Conservation (phyloP, 2,797 vertebrate genomes). For the Arnoldichthys spilopterus region DNA sequence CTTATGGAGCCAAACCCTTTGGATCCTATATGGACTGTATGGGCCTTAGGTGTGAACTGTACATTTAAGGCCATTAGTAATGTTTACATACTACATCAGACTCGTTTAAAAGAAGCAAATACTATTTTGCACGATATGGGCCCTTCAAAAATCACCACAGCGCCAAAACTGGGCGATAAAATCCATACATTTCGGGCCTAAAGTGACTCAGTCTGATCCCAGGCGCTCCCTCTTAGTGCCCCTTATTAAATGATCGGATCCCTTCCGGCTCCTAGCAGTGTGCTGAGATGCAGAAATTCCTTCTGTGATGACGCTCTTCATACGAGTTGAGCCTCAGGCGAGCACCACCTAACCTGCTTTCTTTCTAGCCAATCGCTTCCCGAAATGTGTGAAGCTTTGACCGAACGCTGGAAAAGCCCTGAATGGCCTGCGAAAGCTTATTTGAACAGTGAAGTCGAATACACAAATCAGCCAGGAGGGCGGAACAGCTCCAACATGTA, state of each 20-base stretch:
- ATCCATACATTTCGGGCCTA: too few species aligned
- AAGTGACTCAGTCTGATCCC: not conserved
- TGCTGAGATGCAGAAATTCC: conserved; percentile 6
- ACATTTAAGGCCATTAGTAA: too few species aligned
- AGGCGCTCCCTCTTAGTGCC: not conserved
- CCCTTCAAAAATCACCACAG: not conserved
- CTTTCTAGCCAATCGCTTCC: conserved; percentile 62
- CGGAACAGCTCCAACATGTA: not conserved
- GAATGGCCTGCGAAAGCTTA: conserved; percentile 65
- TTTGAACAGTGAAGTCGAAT: conserved; percentile 76
- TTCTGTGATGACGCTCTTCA: not conserved
- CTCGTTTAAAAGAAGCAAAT: not conserved
- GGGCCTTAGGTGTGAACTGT: too few species aligned
- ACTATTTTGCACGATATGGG: not conserved
- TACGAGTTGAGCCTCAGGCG: conserved; percentile 28
- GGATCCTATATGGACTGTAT: too few species aligned
- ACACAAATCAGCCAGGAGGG: conserved; percentile 71
- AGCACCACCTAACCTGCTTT: conserved; percentile 68
- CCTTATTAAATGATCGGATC: not conserved
- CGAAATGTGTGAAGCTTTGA: conserved; percentile 63
- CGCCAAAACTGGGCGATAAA: not conserved
- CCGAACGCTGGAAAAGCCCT: conserved; percentile 72
- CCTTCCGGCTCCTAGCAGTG: too few species aligned
- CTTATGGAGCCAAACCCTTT: too few species aligned
- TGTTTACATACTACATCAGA: not conserved